These are phyloP conservation scores for Sander vitreus DNA, from an alignment of 2,113 vertebrate genomes.

Conservation along the genomic window DNA sequence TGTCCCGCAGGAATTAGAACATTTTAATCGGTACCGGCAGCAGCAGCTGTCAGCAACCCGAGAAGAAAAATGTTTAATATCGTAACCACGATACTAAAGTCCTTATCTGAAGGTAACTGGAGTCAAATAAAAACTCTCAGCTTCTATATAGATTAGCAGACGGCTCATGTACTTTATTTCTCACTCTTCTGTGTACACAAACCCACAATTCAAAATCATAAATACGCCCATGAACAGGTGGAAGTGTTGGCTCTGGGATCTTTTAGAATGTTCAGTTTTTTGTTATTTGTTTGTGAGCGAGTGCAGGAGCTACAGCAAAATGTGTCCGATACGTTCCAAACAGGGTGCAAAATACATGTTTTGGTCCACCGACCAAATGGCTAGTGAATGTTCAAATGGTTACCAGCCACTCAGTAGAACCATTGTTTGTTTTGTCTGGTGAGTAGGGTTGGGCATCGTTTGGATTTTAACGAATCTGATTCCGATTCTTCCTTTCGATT, in stretches of 20 bases:
- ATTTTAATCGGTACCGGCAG: not conserved
- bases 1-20: not conserved
- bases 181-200: not conserved
- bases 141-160: not conserved
- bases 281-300: conserved; percentile 10
- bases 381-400: too few relatives aligned
- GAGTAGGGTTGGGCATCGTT: too few relatives aligned
- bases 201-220: not conserved
- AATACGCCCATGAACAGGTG: not conserved
- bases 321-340: too few relatives aligned
- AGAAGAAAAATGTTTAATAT: not conserved
- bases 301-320: not conserved
- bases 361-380: too few relatives aligned
- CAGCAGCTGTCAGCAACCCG: not conserved
- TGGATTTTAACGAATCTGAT: too few relatives aligned
- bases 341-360: too few relatives aligned
- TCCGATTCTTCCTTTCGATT: too few relatives aligned
- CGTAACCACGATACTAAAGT: too few relatives aligned
- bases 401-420: too few relatives aligned
- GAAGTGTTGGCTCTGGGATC: conserved; percentile 3
- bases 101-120: not conserved
- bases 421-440: too few relatives aligned
- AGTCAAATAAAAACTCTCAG: not conserved
- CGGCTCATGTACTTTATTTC: not conserved
- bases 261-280: conserved; percentile 28